Conservation (phyloP, 1,140 invertebrate genomes). For the Eupristina koningsbergeri region DNA sequence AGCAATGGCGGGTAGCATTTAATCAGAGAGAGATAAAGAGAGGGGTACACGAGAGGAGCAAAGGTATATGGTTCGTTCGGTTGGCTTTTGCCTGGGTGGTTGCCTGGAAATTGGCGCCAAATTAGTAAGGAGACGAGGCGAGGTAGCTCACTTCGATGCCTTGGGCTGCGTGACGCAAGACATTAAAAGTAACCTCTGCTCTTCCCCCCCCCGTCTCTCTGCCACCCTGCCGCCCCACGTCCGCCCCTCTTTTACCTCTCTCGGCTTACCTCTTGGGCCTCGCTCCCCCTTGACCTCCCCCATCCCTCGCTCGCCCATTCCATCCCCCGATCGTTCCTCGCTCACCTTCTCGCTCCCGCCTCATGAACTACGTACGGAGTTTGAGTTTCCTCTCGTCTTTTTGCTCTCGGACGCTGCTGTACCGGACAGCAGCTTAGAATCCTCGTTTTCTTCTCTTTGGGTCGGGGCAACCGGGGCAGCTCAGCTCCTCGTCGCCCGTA, state of each 20-base stretch:
- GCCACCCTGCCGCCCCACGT: neutral
- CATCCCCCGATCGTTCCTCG: neutral
- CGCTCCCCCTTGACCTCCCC: constrained; percentile 34
- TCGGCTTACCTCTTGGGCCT: constrained; percentile 23
- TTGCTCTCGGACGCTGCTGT: constrained; percentile 29
- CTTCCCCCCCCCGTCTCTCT: constrained; percentile 53
- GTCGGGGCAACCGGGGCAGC: neutral
- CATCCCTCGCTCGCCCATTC: neutral
- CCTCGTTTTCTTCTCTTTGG: constrained; percentile 11
- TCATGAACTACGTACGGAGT: constrained; percentile 16
- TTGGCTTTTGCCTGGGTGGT: constrained; percentile 73
- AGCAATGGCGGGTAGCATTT: constrained; percentile 70
- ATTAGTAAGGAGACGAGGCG: constrained; percentile 74
- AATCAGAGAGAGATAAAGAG: constrained; percentile 67
- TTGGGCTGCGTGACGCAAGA: constrained; percentile 73
- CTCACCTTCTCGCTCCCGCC: neutral
- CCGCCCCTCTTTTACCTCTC: constrained; percentile 30
- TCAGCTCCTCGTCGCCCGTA: constrained; percentile 47
- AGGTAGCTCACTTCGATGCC: constrained; percentile 56
- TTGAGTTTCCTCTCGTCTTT: too few species aligned
- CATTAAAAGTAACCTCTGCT: constrained; percentile 74
- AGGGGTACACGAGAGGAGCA: constrained; percentile 48
- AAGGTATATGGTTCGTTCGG: constrained; percentile 73
- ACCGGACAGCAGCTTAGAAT: constrained; percentile 55
- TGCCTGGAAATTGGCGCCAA: constrained; percentile 74